Evolutionary conservation across 2,888 invertebrate species (phyloP).

Genomic region (Slavum lentiscoides): DNA sequence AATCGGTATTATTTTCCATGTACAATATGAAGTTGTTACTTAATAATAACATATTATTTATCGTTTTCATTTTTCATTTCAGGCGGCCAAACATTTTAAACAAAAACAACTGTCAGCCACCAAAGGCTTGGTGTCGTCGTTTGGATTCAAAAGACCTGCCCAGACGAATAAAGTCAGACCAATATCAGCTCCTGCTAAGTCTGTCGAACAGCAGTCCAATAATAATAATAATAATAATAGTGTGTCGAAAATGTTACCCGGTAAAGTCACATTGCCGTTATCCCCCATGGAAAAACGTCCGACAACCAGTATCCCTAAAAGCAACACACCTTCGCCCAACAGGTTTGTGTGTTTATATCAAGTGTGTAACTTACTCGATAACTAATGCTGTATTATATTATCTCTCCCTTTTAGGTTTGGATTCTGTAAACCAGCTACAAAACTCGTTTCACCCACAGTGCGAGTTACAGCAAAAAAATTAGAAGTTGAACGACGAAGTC

Average conservation of each 20-base stretch:
- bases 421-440: conserved; percentile 42
- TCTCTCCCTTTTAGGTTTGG: conserved; percentile 27
- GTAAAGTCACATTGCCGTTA: neutral
- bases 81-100: conserved; percentile 32
- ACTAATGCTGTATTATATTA: neutral
- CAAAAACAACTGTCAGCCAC: conserved; percentile 61
- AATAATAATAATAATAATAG: neutral
- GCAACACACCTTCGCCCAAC: conserved; percentile 36
- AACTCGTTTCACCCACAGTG: conserved; percentile 27
- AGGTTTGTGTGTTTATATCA: conserved; percentile 3
- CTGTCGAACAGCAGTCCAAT: neutral
- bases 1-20: neutral
- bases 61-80: neutral
- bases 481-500: conserved; percentile 48
- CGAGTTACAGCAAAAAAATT: conserved; percentile 30
- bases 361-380: neutral
- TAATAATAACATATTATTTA: neutral
- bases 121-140: conserved; percentile 79
- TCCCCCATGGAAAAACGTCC: conserved; percentile 10
- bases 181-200: conserved; percentile 30
- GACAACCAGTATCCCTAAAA: conserved; percentile 23
- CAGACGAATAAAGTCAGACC: conserved; percentile 59
- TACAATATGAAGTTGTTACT: neutral
- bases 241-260: conserved; percentile 32
- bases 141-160: conserved; percentile 75